A percentile compares a stretch with the other conserved stretches of the same genome.
phyloP scores from a whole-genome alignment of 2,113 vertebrate genomes.

The Numenius arquata region DNA sequence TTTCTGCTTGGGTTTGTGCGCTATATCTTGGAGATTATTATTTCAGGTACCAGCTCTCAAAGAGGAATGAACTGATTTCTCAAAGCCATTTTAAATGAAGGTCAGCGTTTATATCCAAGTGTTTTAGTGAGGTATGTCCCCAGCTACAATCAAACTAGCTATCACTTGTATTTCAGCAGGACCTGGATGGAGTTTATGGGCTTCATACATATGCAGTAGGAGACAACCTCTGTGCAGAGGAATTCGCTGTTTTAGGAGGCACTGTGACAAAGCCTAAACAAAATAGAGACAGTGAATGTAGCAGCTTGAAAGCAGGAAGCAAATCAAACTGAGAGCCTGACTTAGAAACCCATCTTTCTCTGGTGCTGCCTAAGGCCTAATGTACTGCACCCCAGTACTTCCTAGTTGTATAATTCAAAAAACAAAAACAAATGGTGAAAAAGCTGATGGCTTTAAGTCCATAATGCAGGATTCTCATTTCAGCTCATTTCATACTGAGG shows the following conservation, averaged over 20 bases:
- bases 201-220: accelerated
- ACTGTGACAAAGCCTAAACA: neutral
- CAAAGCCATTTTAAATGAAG: neutral
- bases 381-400: neutral
- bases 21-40: neutral
- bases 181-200: neutral
- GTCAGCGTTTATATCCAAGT: neutral
- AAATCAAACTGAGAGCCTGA: neutral
- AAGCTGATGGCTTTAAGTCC: neutral
- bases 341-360: neutral
- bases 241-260: neutral
- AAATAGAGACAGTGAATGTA: neutral
- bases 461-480: neutral
- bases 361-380: neutral
- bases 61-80: neutral
- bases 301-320: neutral
- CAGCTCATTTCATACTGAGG: neutral
- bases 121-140: neutral
- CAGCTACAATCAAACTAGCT: neutral
- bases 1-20: neutral
- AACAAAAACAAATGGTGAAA: neutral
- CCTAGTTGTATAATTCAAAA: neutral
- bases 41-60: neutral
- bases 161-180: neutral
- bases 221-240: neutral